phyloP scores from a whole-genome alignment of 2,113 vertebrate genomes.

The Gadus macrocephalus region DNA sequence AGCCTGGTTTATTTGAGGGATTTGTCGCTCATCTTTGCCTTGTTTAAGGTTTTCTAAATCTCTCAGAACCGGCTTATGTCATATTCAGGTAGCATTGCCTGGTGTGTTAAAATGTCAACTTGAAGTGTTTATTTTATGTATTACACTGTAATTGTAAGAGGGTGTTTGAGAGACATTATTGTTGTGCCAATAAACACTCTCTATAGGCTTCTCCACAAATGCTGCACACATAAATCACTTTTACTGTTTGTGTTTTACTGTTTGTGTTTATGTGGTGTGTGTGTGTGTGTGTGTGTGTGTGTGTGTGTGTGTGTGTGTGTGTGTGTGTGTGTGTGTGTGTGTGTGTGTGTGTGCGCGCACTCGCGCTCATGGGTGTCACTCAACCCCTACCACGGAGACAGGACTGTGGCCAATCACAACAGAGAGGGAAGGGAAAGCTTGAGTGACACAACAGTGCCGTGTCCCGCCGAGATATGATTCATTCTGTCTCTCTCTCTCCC shows the following conservation, averaged over 20 bases:
- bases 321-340: slow-evolving; percentile 9
- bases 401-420: slow-evolving; percentile 47
- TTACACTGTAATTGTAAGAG: too few relatives aligned
- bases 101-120: too few relatives aligned
- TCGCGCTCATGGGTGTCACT: not conserved
- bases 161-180: too few relatives aligned
- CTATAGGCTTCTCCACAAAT: not conserved
- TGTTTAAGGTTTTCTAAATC: too few relatives aligned
- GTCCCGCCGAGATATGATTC: slow-evolving; percentile 69
- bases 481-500: slow-evolving; percentile 36
- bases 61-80: too few relatives aligned
- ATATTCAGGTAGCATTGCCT: too few relatives aligned
- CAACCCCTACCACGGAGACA: slow-evolving; percentile 56
- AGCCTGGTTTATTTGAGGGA: too few relatives aligned
- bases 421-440: slow-evolving; percentile 56
- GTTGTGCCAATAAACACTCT: not conserved
- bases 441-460: slow-evolving; percentile 56
- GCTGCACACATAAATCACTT: not conserved
- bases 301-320: slow-evolving; percentile 14
- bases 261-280: slow-evolving; percentile 7
- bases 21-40: too few relatives aligned
- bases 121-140: too few relatives aligned
- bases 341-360: slow-evolving; percentile 10
- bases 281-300: slow-evolving; percentile 15
- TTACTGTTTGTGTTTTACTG: not conserved